Base-by-base conservation (phyloP, 2,888 invertebrate species). In the Euzophera pinguis region DNA sequence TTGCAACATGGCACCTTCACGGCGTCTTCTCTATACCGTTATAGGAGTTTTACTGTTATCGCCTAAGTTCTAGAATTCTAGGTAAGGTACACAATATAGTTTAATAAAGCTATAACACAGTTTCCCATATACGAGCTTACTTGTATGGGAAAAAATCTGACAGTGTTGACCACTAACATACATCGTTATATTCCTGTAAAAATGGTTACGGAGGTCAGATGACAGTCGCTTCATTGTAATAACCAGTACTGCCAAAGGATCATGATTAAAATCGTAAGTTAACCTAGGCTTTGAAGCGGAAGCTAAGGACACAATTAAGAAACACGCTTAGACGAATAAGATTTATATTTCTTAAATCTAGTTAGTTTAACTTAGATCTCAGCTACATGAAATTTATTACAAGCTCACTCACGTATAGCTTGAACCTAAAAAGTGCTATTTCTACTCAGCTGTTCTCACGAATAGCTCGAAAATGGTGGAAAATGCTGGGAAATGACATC, bases 391-490 rank as follows among this genome's bases (percentile, higher is more conserved):
- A 4, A 32, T 10, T 9, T 2, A 7, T 2, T 9, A 32, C 32
- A 32, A 7, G 3, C 7, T 5, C 45, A 13, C 32, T 32, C 12
- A 32, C 32, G 14, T 16, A 8, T 39, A 6, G 9, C 14, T 6
- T 6, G 10, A 39, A 16, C 16, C 39, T 1, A 9, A 16, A 4
- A 39, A 39, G 41, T 41, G 49, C 39, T 50, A 50, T 50, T 50
- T 39, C 49, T 47, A 35, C 54, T 54, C 48, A 43, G 13, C 43
- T 43, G 53, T 51, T 47, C 41, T 37, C n/a, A 48, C 52, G 52
- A 58, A 58, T 50, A 54, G 50, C 45, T 35, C 35, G 50, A 39
- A 52, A 58, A 55, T 58, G 50, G 16, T 39, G 10, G 50, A 39
- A 52, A 58, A 55, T 58, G 50, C 39, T 39, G 10, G 39, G 16